phyloP scores from a whole-genome alignment of 1,140 invertebrate species.

The Cyrtorhinus lividipennis region DNA sequence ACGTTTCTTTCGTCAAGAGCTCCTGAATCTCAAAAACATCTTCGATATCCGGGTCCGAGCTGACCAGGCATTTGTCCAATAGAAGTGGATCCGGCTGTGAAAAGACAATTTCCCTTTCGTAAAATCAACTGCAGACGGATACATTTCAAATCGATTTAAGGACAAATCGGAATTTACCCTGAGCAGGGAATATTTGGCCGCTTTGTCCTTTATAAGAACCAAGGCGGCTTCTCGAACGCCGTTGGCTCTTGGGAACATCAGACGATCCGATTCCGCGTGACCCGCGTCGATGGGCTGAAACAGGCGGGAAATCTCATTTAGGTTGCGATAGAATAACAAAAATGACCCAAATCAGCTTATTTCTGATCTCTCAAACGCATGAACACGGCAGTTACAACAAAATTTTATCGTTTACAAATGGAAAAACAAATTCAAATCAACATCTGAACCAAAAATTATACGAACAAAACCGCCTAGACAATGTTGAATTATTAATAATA shows the following conservation, averaged over 20 bases:
- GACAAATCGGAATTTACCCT: slow-evolving; percentile 38
- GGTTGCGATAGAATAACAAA: too few relatives aligned
- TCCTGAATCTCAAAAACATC: slow-evolving; percentile 94
- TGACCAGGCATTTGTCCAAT: slow-evolving; percentile 78
- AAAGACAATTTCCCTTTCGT: slow-evolving; percentile 15
- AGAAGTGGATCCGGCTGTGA: slow-evolving; percentile 61
- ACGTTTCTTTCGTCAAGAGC: slow-evolving; percentile 80
- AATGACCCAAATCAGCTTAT: too few relatives aligned
- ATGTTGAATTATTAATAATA: too few relatives aligned
- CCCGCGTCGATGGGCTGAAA: slow-evolving; percentile 30
- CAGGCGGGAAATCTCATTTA: not conserved
- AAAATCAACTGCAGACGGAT: not conserved
- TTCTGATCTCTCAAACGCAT: too few relatives aligned
- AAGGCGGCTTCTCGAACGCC: slow-evolving; percentile 75
- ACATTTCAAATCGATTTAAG: not conserved
- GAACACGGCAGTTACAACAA: too few relatives aligned
- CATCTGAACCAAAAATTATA: too few relatives aligned
- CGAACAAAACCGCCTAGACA: too few relatives aligned
- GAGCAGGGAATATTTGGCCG: slow-evolving; percentile 67
- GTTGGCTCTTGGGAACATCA: slow-evolving; percentile 45
- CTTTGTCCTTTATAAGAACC: slow-evolving; percentile 77
- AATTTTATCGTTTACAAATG: too few relatives aligned
- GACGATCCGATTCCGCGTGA: slow-evolving; percentile 33
- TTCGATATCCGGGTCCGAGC: slow-evolving; percentile 70
- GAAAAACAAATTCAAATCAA: too few relatives aligned